Base-by-base conservation (phyloP, 2,888 invertebrate genomes). In the Punctoribates punctum region DNA sequence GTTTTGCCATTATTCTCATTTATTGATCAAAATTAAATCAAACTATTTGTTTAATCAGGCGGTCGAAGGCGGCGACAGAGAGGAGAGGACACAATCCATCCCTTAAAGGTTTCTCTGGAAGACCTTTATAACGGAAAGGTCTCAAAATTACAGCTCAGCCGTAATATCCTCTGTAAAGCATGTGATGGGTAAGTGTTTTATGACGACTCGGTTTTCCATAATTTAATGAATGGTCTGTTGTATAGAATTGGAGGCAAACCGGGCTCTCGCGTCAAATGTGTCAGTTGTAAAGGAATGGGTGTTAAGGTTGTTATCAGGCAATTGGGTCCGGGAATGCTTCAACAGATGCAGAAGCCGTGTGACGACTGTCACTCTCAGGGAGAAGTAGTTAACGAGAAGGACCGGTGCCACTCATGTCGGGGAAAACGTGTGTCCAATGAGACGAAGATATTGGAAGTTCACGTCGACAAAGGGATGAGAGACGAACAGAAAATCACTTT, bases 51-150 rank as follows among this genome's bases (percentile, higher is more conserved):
- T 9, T 13, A 42, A 4, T 27, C 15, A 62, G 86, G 80, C 84
- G 87, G 82, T 83, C 85, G 89, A 82, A 79, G 83, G 27, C 85
- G 86, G n/a, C 85, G 87, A 15, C 85, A 86, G 77, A 86, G 88
- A 78, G 91, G 92, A n/a, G 90, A 92, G 83, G 92, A 94, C 83
- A 91, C 93, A 29, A 87, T 92, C 78, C 90, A 94, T 83, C 90
- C 91, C 23, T 85, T 95, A 25, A 88, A 88, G 85, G 93, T 96
- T 9, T 88, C 93, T 11, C 85, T 96, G 81, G 95, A 96, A 85
- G 94, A 95, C 83, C 87, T 96, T 83, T 96, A 94, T 83, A 90
- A 92, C 84, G 96, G 96, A 13, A 93, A 93, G 85, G 90, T 90
- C 73, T 86, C 91, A 1, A 92, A 92, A 83, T 85, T 93, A 80